Evolutionary conservation across 2,888 invertebrate genomes (phyloP).

Genomic region (Koerneria pararmatus): DNA sequence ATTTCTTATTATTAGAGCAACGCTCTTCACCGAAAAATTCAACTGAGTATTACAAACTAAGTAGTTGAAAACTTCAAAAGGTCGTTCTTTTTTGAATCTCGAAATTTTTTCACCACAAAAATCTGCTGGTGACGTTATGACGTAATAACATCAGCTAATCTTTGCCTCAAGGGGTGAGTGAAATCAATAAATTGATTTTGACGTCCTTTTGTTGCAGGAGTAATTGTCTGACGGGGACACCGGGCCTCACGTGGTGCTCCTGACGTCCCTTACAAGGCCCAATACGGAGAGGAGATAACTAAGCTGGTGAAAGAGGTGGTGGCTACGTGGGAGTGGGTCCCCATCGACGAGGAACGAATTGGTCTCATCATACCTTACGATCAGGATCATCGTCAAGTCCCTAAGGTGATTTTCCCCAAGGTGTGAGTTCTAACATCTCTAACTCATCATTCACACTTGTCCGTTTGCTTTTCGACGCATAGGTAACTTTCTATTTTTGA

Average conservation of each 20-base stretch:
- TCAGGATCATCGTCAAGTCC: slow-evolving; percentile 33
- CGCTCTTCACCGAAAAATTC: too few relatives aligned
- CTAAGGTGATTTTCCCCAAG: slow-evolving; percentile 27
- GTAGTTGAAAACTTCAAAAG: too few relatives aligned
- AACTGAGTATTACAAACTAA: too few relatives aligned
- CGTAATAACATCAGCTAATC: too few relatives aligned
- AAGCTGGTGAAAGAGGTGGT: slow-evolving; percentile 17
- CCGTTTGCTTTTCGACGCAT: slow-evolving; percentile 1
- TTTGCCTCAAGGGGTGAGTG: too few relatives aligned
- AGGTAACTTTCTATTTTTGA: background rate
- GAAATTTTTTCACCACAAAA: too few relatives aligned
- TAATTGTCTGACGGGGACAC: slow-evolving; percentile 23
- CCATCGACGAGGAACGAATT: slow-evolving; percentile 31
- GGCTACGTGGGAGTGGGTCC: slow-evolving; percentile 32
- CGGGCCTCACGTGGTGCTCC: slow-evolving; percentile 43
- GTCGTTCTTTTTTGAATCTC: too few relatives aligned
- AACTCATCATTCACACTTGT: background rate
- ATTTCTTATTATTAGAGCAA: too few relatives aligned
- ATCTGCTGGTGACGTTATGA: too few relatives aligned
- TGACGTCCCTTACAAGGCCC: slow-evolving; percentile 34
- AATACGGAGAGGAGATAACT: slow-evolving; percentile 10
- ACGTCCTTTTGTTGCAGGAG: too few relatives aligned
- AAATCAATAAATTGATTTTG: too few relatives aligned
- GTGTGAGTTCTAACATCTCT: background rate
- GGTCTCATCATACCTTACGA: slow-evolving; percentile 34